Percentiles rank a stretch among this genome's conserved stretches.
Conservation (phyloP, 2,113 vertebrate species). For the Isurus oxyrinchus region DNA sequence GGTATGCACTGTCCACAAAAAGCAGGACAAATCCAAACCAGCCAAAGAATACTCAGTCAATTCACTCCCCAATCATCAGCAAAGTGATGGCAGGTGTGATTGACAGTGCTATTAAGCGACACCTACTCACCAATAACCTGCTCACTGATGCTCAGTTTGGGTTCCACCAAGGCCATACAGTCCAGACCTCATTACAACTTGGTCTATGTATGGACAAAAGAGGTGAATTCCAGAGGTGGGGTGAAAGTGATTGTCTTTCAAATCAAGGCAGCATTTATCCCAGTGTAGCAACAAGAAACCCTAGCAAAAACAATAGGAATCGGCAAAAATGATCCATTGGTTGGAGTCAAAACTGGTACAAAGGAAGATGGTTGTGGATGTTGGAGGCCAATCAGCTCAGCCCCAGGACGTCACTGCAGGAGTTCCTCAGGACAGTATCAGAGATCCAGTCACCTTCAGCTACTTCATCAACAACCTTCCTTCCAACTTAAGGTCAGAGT, state of each 20-base stretch:
- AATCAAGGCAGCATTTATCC: too few species aligned
- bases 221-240: too few species aligned
- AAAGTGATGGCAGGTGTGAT: background rate
- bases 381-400: background rate
- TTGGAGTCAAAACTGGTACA: background rate
- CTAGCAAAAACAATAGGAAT: background rate
- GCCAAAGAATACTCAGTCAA: background rate
- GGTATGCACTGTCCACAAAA: background rate
- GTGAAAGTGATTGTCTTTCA: too few species aligned
- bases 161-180: background rate
- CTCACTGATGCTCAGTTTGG: background rate
- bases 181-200: background rate
- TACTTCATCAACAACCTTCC: background rate
- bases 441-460: background rate
- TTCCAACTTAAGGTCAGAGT: too few species aligned
- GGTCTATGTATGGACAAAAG: too few species aligned
- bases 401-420: background rate
- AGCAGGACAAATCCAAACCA: background rate
- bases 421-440: background rate
- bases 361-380: background rate
- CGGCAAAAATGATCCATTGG: background rate
- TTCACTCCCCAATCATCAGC: background rate
- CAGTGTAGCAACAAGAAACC: background rate
- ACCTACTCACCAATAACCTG: background rate
- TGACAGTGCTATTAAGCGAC: background rate